Percentiles rank a stretch among this genome's conserved stretches.
phyloP scores from a whole-genome alignment of 2,888 invertebrate genomes.

The Archips xylosteana region DNA sequence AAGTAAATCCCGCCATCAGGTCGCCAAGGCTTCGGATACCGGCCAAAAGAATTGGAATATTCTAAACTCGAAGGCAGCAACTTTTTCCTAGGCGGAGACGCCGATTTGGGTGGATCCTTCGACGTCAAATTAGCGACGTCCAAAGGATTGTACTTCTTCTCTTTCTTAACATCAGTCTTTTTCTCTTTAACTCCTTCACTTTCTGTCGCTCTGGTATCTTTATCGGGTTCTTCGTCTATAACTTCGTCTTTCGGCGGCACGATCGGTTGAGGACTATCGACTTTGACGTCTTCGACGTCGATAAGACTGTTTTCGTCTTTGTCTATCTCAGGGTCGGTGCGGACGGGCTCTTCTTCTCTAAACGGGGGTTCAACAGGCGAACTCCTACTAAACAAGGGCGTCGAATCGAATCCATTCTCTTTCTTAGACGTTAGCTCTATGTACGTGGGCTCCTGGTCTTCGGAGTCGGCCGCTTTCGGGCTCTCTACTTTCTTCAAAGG shows the following conservation, averaged over 20 bases:
- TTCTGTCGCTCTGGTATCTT: conserved; percentile 66
- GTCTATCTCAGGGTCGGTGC: conserved; percentile 79
- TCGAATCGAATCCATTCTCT: conserved; percentile 63
- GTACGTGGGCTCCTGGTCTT: conserved; percentile 76
- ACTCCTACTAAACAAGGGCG: conserved; percentile 62
- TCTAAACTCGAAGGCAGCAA: conserved; percentile 69
- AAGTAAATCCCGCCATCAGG: conserved; percentile 77
- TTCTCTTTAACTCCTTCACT: conserved; percentile 60
- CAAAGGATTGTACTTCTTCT: conserved; percentile 86
- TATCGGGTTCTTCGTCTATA: conserved; percentile 54
- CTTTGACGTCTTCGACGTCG: conserved; percentile 79
- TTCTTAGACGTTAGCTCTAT: conserved; percentile 79
- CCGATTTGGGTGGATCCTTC: conserved; percentile 85
- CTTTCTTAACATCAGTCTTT: conserved; percentile 68
- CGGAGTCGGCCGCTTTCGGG: conserved; percentile 67
- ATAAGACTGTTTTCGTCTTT: conserved; percentile 80
- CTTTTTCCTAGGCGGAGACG: conserved; percentile 81
- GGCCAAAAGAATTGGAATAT: conserved; percentile 69
- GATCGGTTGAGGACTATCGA: conserved; percentile 64
- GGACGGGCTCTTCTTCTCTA: conserved; percentile 75
- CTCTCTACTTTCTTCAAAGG: conserved; percentile 78
- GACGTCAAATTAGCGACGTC: conserved; percentile 87
- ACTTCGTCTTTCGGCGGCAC: conserved; percentile 56
- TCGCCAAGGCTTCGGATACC: conserved; percentile 87
- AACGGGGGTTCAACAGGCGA: conserved; percentile 73